Percentiles rank a stretch among this genome's conserved stretches.
Evolutionary conservation across 2,113 vertebrate species (phyloP).

Genomic region (Psilopsiagon aurifrons): DNA sequence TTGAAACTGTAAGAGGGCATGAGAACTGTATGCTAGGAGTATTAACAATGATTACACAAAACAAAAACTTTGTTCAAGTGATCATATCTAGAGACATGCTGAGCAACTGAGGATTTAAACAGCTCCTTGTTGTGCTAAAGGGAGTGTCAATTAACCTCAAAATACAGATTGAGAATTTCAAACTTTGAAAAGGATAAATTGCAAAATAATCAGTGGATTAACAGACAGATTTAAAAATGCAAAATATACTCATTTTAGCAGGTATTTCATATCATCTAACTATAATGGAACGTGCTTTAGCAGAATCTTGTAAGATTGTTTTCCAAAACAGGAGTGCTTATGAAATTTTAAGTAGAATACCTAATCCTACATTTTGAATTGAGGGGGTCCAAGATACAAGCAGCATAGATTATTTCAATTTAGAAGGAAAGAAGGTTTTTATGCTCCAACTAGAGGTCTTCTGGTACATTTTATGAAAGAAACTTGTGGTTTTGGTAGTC

Average conservation of each 20-base stretch:
- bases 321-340: neutral
- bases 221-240: neutral
- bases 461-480: neutral
- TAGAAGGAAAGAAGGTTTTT: neutral
- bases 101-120: neutral
- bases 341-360: neutral
- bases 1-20: neutral
- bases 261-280: neutral
- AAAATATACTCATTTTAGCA: neutral
- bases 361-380: neutral
- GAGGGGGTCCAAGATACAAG: neutral
- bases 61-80: neutral
- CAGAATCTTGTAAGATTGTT: neutral
- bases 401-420: neutral
- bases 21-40: neutral
- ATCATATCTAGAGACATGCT: neutral
- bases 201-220: neutral
- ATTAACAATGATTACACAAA: neutral
- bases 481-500: neutral
- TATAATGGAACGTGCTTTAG: neutral
- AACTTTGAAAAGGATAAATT: neutral
- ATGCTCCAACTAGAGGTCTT: neutral
- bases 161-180: neutral
- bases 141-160: neutral
- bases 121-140: neutral